Base-by-base conservation (phyloP, 2,888 invertebrate species). In the Acleris holmiana region DNA sequence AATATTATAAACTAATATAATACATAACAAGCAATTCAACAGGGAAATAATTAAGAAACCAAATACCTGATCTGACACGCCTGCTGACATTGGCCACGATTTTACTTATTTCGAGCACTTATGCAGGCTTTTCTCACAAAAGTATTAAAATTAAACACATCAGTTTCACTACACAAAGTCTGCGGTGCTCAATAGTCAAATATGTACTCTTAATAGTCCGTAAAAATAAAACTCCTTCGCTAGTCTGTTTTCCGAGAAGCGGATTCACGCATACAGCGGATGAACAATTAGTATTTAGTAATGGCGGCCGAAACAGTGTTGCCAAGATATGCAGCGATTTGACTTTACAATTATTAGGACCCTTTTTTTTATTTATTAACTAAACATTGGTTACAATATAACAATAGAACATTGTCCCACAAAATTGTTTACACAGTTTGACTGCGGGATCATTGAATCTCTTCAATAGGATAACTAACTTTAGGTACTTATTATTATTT, bases 11-110 rank as follows among this genome's bases (percentile, higher is more conserved):
- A 68, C 65, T 71, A 74, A 74, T 68, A 64, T 62, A 46, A 70
- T 60, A 63, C 71, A 68, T 72, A 64, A 66, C 66, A 68, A 76
- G 70, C 77, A 79, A 76, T 78, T 79, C 68, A 73, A 69, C 70
- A 75, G 75, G 77, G 83, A 80, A 73, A 79, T 73, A 76, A 73
- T 71, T 71, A 76, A 84, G 85, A 88, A 79, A 79, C 75, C 80
- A 90, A 88, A 93, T 96, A 96, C 96, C 96, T 96, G 96, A 94
- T 96, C 96, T 95, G 96, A 95, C 95, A 96, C 96, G 96, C 96
- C 96, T 96, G 96, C 95, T 96, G 96, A 96, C 96, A 96, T 96
- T 95, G 95, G 95, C 95, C 93, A 94, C 93, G 93, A 93, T 94
- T 94, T 94, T 90, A 82, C 72, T 80, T 84, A 82, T 92, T 90